Evolutionary conservation across 2,888 invertebrate species (phyloP).

Genomic region (Oscheius onirici): DNA sequence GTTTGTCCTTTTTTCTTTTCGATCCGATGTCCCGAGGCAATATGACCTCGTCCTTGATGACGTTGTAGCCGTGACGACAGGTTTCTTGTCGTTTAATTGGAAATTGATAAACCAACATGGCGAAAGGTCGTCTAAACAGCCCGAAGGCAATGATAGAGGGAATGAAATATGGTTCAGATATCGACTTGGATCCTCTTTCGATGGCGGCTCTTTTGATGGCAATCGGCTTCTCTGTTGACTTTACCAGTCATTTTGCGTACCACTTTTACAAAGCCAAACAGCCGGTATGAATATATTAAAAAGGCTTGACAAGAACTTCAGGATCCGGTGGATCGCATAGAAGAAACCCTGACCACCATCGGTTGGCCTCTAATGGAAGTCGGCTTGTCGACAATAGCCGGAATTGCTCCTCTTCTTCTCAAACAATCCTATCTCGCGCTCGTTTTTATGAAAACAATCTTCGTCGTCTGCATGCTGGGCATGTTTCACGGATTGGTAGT

Average conservation of each 20-base stretch:
- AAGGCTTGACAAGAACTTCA: slow-evolving; percentile 15
- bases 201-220: slow-evolving; percentile 66
- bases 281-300: slow-evolving; percentile 38
- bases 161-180: too few species aligned
- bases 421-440: slow-evolving; percentile 67
- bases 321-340: slow-evolving; percentile 56
- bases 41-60: slow-evolving; percentile 15
- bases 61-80: slow-evolving; percentile 18
- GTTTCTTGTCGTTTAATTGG: slow-evolving; percentile 13
- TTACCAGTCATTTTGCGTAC: slow-evolving; percentile 66
- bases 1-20: slow-evolving; percentile 3
- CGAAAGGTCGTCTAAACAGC: slow-evolving; percentile 16
- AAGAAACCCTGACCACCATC: slow-evolving; percentile 59
- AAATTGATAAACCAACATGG: slow-evolving; percentile 24
- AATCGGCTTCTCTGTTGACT: slow-evolving; percentile 67
- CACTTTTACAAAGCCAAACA: slow-evolving; percentile 64
- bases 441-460: slow-evolving; percentile 65
- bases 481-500: slow-evolving; percentile 67
- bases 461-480: slow-evolving; percentile 63
- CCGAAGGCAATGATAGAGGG: not conserved
- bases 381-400: slow-evolving; percentile 66
- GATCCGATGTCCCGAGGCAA: slow-evolving; percentile 5
- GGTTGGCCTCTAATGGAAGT: slow-evolving; percentile 67
- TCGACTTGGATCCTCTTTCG: slow-evolving; percentile 61
- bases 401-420: slow-evolving; percentile 62